A percentile compares a stretch with the other conserved stretches of the same genome.
phyloP scores from a whole-genome alignment of 1,140 invertebrate genomes.

The Trachymyrmex cornetzi region DNA sequence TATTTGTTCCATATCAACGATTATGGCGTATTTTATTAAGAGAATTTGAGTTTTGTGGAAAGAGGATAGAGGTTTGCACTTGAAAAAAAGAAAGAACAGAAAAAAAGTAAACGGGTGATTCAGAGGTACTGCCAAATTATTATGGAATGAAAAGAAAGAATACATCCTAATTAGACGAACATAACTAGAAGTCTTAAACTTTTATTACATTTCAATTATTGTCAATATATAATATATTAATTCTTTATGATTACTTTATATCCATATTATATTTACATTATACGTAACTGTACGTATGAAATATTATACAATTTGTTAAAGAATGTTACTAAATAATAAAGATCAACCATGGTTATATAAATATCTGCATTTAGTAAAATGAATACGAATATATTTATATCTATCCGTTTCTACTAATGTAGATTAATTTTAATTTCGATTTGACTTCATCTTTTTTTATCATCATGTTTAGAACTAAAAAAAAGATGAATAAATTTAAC shows the following conservation, averaged over 20 bases:
- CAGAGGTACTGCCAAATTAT: conserved; percentile 45
- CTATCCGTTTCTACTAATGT: too few species aligned
- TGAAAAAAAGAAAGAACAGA: not conserved
- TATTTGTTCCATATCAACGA: conserved; percentile 39
- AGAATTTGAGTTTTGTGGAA: conserved; percentile 14
- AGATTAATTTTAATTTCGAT: too few species aligned
- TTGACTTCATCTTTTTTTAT: too few species aligned
- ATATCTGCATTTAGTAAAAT: not conserved
- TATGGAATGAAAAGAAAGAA: conserved; percentile 8
- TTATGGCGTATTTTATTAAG: conserved; percentile 1
- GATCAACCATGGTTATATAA: conserved; percentile 68
- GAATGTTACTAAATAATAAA: conserved; percentile 72
- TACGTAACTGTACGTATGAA: conserved; percentile 63
- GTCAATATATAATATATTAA: conserved; percentile 64
- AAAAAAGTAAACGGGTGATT: conserved; percentile 27
- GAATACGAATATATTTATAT: not conserved
- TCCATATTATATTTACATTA: conserved; percentile 56
- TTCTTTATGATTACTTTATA: conserved; percentile 70
- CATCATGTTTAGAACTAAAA: too few species aligned
- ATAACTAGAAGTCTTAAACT: conserved; percentile 49
- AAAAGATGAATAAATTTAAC: too few species aligned
- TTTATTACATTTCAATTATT: conserved; percentile 66
- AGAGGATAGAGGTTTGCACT: conserved; percentile 3
- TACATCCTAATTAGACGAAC: conserved; percentile 54
- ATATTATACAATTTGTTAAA: conserved; percentile 73